These are phyloP conservation scores for Plagiodera versicolora DNA, from an alignment of 2,888 invertebrate genomes.

Conservation along the genomic window DNA sequence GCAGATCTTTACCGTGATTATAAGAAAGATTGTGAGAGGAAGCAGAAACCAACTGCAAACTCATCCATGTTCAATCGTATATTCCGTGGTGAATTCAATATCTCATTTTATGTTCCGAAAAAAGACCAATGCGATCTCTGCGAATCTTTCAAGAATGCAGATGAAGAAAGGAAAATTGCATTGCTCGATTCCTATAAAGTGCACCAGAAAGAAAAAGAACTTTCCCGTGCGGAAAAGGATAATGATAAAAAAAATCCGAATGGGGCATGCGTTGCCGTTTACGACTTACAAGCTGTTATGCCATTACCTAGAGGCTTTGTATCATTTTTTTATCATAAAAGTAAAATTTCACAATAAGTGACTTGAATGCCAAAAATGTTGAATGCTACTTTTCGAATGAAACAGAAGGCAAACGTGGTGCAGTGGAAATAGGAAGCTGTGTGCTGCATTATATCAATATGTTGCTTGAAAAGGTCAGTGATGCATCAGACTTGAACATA, in stretches of 20 bases:
- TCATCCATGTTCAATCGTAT: neutral
- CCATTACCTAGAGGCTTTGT: neutral
- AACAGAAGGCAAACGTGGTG: neutral
- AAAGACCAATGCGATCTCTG: slow-evolving; percentile 3
- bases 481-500: slow-evolving; percentile 5
- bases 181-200: neutral
- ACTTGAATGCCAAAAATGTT: neutral
- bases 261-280: neutral
- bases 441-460: neutral
- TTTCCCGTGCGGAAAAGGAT: neutral
- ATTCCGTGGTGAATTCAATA: slow-evolving; percentile 2
- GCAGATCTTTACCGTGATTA: slow-evolving; percentile 9
- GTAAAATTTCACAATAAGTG: neutral
- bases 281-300: neutral
- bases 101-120: slow-evolving; percentile 2
- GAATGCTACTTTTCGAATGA: slow-evolving; percentile 4
- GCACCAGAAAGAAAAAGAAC: neutral
- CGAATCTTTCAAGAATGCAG: slow-evolving; percentile 2
- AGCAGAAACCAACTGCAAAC: neutral
- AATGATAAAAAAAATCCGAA: neutral
- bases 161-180: neutral
- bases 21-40: neutral
- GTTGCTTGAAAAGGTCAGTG: slow-evolving; percentile 2
- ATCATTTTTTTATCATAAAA: neutral
- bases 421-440: neutral